These are phyloP conservation scores for Gavia stellata DNA, from an alignment of 2,113 vertebrate genomes.

Conservation along the genomic window DNA sequence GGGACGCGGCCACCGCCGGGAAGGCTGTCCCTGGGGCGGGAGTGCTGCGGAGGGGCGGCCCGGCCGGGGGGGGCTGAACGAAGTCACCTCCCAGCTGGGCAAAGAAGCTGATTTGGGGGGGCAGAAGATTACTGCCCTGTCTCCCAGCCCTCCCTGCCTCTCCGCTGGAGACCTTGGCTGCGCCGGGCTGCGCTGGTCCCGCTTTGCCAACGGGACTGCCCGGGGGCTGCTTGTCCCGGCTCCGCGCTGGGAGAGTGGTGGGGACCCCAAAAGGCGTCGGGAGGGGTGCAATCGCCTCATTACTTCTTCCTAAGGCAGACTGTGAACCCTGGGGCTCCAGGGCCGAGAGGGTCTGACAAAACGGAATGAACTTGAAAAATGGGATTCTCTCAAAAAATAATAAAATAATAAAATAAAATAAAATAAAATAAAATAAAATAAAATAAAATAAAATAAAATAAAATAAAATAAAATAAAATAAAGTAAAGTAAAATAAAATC, in stretches of 20 bases:
- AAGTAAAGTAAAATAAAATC: neutral
- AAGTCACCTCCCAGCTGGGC: neutral
- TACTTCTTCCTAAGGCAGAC: neutral
- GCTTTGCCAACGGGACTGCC: accelerated
- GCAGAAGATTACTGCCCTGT: accelerated
- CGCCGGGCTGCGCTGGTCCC: neutral
- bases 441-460: neutral
- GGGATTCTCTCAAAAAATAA: neutral
- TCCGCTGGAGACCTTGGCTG: accelerated
- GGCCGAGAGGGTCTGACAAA: neutral
- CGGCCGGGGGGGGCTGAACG: too few species aligned
- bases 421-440: neutral
- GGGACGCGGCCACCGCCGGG: neutral
- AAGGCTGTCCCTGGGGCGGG: too few species aligned
- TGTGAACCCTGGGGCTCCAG: neutral
- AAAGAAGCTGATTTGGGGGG: neutral
- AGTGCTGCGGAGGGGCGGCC: neutral
- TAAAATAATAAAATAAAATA: too few species aligned
- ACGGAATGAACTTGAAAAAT: neutral
- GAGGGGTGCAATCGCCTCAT: accelerated
- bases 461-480: neutral
- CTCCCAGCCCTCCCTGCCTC: neutral
- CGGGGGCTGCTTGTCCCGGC: neutral
- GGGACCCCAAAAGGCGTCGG: neutral
- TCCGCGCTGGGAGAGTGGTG: neutral